Percentiles rank a stretch among this genome's conserved stretches.
These are phyloP conservation scores for Otolemur garnettii DNA, from an alignment of 2,113 vertebrate species.

Conservation along the genomic window DNA sequence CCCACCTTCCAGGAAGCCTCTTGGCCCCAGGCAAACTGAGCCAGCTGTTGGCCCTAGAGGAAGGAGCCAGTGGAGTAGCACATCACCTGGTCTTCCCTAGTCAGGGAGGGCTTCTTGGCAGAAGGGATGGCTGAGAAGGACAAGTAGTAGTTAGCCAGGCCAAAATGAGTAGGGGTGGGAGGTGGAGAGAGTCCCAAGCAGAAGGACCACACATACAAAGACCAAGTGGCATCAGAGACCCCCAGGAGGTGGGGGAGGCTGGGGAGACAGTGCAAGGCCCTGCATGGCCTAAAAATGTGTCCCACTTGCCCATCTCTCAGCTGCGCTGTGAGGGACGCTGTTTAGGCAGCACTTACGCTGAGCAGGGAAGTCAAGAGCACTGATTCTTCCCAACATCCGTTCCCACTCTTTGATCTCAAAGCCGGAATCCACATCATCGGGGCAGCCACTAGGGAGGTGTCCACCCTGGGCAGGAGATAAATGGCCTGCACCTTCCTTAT, in stretches of 20 bases:
- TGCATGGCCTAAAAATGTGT: not conserved
- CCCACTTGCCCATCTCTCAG: not conserved
- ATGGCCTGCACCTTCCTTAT: not conserved
- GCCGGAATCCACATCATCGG: not conserved
- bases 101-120: not conserved
- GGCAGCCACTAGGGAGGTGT: not conserved
- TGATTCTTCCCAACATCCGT: not conserved
- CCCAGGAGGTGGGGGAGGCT: not conserved
- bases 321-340: not conserved
- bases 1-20: not conserved
- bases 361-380: not conserved
- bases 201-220: not conserved
- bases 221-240: not conserved
- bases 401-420: not conserved
- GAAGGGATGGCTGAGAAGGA: not conserved
- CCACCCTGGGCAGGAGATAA: not conserved
- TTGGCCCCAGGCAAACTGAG: not conserved
- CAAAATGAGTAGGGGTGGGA: not conserved
- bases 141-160: not conserved
- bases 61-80: not conserved
- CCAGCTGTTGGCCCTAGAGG: not conserved
- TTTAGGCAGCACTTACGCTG: not conserved
- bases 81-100: not conserved
- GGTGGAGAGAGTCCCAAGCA: not conserved
- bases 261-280: not conserved